Conservation (phyloP, 2,888 invertebrate genomes). For the Agonopterix arenella region DNA sequence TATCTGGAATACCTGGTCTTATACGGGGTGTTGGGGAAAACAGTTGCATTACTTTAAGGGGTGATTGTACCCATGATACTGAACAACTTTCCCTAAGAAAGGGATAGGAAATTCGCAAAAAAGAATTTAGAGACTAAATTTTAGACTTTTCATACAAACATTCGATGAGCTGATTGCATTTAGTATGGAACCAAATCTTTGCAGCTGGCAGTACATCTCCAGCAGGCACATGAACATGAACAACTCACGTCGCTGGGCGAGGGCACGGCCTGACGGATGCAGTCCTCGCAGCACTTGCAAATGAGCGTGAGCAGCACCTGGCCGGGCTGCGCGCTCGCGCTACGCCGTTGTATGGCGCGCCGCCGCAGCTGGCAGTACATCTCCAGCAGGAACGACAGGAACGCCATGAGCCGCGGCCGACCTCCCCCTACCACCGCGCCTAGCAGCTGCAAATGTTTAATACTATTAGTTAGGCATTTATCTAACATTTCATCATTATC, state of each 20-base stretch:
- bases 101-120: too few species aligned
- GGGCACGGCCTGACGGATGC: slow-evolving; percentile 88
- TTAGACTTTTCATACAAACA: too few species aligned
- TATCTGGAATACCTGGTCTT: too few species aligned
- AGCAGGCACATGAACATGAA: too few species aligned
- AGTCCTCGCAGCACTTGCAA: slow-evolving; percentile 93
- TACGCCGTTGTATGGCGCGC: slow-evolving; percentile 77
- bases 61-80: too few species aligned
- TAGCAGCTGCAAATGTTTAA: slow-evolving; percentile 48
- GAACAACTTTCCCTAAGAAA: too few species aligned
- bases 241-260: slow-evolving; percentile 85
- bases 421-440: slow-evolving; percentile 77
- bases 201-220: too few species aligned
- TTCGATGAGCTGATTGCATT: too few species aligned
- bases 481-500: slow-evolving; percentile 9
- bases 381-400: slow-evolving; percentile 93
- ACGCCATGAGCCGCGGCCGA: slow-evolving; percentile 84
- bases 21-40: too few species aligned
- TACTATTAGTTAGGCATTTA: slow-evolving; percentile 10
- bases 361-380: slow-evolving; percentile 93
- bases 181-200: too few species aligned
- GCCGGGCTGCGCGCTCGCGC: slow-evolving; percentile 74
- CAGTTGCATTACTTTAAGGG: too few species aligned
- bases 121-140: too few species aligned
- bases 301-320: slow-evolving; percentile 88